Conservation (phyloP, 2,113 vertebrate species). For the Condylura cristata region DNA sequence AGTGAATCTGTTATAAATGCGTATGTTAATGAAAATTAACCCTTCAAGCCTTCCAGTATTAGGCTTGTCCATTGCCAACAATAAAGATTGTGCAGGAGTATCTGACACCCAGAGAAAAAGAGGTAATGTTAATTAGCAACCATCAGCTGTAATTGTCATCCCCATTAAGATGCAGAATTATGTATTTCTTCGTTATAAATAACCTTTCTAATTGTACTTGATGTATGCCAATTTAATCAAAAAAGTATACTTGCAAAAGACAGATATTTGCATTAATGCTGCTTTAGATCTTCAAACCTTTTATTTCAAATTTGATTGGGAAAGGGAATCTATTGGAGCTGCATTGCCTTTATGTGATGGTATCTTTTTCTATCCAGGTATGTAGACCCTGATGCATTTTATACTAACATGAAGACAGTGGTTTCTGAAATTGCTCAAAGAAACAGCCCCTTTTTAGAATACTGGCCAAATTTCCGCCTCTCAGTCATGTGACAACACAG, state of each 20-base stretch:
- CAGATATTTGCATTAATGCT: conserved; percentile 88
- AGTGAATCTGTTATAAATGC: not conserved
- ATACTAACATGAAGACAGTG: conserved; percentile 81
- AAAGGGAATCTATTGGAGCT: conserved; percentile 68
- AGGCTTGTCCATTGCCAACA: conserved; percentile 76
- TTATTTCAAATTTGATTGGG: conserved; percentile 78
- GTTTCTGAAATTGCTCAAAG: conserved; percentile 80
- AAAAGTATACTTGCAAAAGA: conserved; percentile 86
- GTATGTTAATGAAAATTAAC: conserved; percentile 44
- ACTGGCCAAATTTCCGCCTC: conserved; percentile 79
- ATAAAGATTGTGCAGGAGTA: conserved; percentile 75
- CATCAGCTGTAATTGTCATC: conserved; percentile 86
- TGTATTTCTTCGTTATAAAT: conserved; percentile 89
- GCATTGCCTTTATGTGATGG: conserved; percentile 59
- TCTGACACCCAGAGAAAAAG: conserved; percentile 80
- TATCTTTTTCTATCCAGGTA: conserved; percentile 60
- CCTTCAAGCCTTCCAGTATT: conserved; percentile 41
- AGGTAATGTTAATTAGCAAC: conserved; percentile 87
- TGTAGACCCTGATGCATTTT: conserved; percentile 77
- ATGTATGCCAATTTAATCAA: conserved; percentile 90
- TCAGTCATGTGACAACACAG: conserved; percentile 73
- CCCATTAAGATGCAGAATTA: conserved; percentile 88
- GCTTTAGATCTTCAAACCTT: conserved; percentile 80
- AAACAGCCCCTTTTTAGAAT: conserved; percentile 81
- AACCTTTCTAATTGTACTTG: conserved; percentile 89